Base-by-base conservation (phyloP, 2,113 vertebrate genomes). In the Plecotus auritus region DNA sequence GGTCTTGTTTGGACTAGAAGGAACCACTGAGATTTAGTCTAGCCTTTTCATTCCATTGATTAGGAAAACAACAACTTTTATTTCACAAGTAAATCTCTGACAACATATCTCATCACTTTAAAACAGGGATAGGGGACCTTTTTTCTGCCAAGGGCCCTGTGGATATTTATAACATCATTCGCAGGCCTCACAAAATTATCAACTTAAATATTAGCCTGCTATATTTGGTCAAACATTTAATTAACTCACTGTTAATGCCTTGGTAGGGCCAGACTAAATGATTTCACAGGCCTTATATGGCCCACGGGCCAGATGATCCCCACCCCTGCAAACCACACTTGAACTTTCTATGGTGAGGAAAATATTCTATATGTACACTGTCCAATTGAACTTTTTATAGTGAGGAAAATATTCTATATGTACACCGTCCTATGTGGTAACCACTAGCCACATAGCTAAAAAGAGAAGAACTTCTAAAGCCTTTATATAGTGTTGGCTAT, bases 21-120 rank as follows among this genome's bases (percentile, higher is more conserved):
- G 42, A 76, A 83, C 7, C 35, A 80, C 42, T 76, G 37, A 89
- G 40, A 49, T 83, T 70, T 85, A 82, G 30, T 80, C 49, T 72
- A 72, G 49, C 3, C 11, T 90, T 80, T 90, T 92, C 22, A 95
- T 90, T 87, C 32, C 51, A 56, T 54, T 77, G n/a, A 61, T 72
- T 59, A 69, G 26, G n/a, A 84, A 77, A 85, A 70, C 49, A 76
- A 89, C 85, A 49, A 32, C 37, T 90, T 70, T 77, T 69, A 42
- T 80, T 92, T 93, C 32, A 85, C 26, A 45, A 49, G 30, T 37
- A 90, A 87, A 56, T 90, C 40, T 88, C 95, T 88, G 73, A 82
- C 91, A 87, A 66, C 28, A 59, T 35, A 26, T 14, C 45, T 76
- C 23, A 64, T 20, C 56, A 51, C 28, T 87, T 92, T 85, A 81